Base-by-base conservation (phyloP, 2,797 vertebrate species). In the Esox masquinongy region DNA sequence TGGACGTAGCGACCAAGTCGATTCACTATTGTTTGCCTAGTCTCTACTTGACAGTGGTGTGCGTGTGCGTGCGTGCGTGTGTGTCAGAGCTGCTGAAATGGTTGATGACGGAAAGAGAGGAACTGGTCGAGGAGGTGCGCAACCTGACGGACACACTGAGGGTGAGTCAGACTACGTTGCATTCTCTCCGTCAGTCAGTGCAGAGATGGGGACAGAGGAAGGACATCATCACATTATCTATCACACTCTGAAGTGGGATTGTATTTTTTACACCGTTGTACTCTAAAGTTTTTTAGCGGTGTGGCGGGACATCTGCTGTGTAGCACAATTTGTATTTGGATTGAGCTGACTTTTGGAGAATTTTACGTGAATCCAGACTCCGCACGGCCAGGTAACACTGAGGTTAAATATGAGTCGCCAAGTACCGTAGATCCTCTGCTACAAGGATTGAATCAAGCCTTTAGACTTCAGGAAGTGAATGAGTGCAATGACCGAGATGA, bases 81-180 rank as follows among this genome's bases (percentile, higher is more conserved):
- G 43, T 71, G n/a, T 82, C 81, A 93, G 93, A 89, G 80, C 84
- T 93, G 86, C 88, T 94, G 49, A 86, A 89, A 59, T 82, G 70
- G 15, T 74, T 93, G 82, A 85, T 94, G 78, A 80, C 83, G 1
- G 90, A 94, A 79, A 87, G 88, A 64, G 92, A 92, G 50, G 88
- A 91, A 72, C 86, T 94, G 80, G 80, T 81, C 0, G 88, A 88
- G 72, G 92, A 93, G 84, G 81, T 92, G 81, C 81, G 81, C 74
- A 80, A 78, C 16, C 81, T 93, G 77, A 90, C 79, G 74, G 92
- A 92, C 77, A 91, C 88, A 0, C 87, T 93, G 47, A 85, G 80
- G 85, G 93, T 94, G 80, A 92, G 89, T 74, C 72, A 50, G 74
- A 77, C 59, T 17, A 47, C 5, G 19, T 31, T 34, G 51, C 50